Evolutionary conservation across 1,140 invertebrate genomes (phyloP), one percentile per base, ranked within the genome.

Genomic region (Hestina assimilis): DNA sequence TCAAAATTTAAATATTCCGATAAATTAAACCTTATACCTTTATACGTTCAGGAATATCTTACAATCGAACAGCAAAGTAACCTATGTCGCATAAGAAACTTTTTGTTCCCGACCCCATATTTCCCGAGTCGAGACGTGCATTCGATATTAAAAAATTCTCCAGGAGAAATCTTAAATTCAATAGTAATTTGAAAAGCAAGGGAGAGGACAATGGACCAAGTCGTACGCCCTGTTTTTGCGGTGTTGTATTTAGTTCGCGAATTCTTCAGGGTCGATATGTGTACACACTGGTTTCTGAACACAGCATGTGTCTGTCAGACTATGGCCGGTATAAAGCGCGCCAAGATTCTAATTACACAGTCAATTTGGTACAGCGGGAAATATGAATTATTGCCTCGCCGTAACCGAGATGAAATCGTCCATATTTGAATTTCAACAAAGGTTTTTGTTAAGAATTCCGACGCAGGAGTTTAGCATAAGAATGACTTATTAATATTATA

Each of bases 221-320:
- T 74, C 69, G 75, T 78, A 79, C 79, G 79, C 83, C 80, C 81
- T 79, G 79, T 84, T 86, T 83, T 83, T 86, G 83, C 83, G 83
- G 83, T 86, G 79, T 83, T 84, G 78, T 83, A 86, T 82, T 83
- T 83, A 81, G 79, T 74, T 78, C 73, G 81, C 80, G 77, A 82
- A 86, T 79, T 83, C 75, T 72, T 74, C 74, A 77, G 75, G 78
- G 75, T 76, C 73, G 74, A 76, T 75, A 81, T 86, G 79, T 83
- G 73, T 79, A 75, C 69, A 76, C 78, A 83, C 83, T 86, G 80
- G 83, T 86, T 86, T 80, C 68, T 57, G 74, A 74, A 59, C 83
- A 7, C 83, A 84, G 83, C 83, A 78, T 86, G 83, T 79, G 78
- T 78, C 80, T 77, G 58, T 67, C 72, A 73, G 57, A 65, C 68